Conservation (phyloP, 2,888 invertebrate species). For the Uropetala carovei region DNA sequence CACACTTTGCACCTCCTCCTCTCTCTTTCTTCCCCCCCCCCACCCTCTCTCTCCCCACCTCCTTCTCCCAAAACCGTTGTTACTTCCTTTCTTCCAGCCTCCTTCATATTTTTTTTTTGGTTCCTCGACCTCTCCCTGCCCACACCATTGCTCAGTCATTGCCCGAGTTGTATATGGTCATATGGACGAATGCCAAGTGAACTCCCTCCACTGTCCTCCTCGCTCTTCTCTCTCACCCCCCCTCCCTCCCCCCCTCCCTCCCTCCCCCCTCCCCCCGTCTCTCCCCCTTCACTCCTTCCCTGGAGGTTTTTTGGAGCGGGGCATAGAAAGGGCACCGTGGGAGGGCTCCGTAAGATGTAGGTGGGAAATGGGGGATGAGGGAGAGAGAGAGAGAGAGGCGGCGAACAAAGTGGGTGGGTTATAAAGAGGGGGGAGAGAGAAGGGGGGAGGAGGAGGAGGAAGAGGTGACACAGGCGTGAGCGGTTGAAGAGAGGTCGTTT, state of each 20-base stretch:
- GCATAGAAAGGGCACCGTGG: neutral
- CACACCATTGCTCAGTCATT: neutral
- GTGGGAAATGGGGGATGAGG: neutral
- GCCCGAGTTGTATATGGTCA: slow-evolving; percentile 13
- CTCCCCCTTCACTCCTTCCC: neutral
- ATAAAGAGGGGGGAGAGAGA: too few species aligned
- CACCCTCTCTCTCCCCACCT: neutral
- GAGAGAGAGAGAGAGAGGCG: too few species aligned
- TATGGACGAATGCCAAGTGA: slow-evolving; percentile 9
- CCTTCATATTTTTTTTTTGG: neutral
- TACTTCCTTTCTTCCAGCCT: neutral
- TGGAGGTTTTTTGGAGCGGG: neutral
- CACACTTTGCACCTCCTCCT: neutral
- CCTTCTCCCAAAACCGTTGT: neutral
- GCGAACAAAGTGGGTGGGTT: too few species aligned
- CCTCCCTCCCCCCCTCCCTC: too few species aligned
- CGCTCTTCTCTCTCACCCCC: neutral
- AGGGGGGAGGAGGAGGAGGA: too few species aligned
- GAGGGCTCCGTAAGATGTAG: neutral
- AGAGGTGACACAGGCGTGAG: too few species aligned
- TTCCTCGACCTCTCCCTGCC: neutral
- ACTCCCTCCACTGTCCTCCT: neutral
- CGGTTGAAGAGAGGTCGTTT: too few species aligned
- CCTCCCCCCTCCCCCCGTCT: too few species aligned
- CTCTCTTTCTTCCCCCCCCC: too few species aligned